Evolutionary conservation across 2,797 vertebrate genomes (phyloP), one percentile per base, ranked within the genome.

Genomic region (Crocodylus rhombifer): DNA sequence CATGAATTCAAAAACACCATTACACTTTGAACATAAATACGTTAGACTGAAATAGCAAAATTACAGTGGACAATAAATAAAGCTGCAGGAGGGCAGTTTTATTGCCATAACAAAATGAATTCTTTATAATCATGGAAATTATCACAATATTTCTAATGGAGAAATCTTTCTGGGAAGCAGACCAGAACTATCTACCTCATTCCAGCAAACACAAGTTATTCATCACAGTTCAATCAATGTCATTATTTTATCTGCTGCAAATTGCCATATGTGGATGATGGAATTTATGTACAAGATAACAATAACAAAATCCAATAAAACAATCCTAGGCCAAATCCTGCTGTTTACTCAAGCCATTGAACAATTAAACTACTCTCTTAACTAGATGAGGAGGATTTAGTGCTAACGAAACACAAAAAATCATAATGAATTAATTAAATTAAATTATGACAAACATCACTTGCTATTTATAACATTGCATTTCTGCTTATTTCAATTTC

Each of bases 41-140:
- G 80, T 89, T 93, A 91, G 85, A 62, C 61, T 88, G 86, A 87
- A 96, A 96, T 94, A 96, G 94, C 80, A 88, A 79, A 94, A 96
- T 91, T 88, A 85, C 33, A 88, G 55, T 42, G 28, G 89, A 83
- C 84, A 87, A 92, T 96, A 93, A 96, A 94, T 96, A 94, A 88
- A 94, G 77, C 80, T 83, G 7, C 0, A 1, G 57, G 80, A 80
- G 63, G 65, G 17, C 60, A n/a, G n/a, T 94, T 93, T 85, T 94
- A 93, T 42, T 79, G 89, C 74, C 51, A 71, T 67, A 75, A 65
- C 51, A 75, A 77, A 84, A 87, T 77, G 5, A 91, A 77, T 67
- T 94, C 58, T 51, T 89, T 86, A 74, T 57, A 74, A 76, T 89
- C 3, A 57, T 61, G 84, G 62, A 83, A 94, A 93, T 87, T 28